phyloP scores from a whole-genome alignment of 1,140 invertebrate species.

The Macrocentrus cingulum region DNA sequence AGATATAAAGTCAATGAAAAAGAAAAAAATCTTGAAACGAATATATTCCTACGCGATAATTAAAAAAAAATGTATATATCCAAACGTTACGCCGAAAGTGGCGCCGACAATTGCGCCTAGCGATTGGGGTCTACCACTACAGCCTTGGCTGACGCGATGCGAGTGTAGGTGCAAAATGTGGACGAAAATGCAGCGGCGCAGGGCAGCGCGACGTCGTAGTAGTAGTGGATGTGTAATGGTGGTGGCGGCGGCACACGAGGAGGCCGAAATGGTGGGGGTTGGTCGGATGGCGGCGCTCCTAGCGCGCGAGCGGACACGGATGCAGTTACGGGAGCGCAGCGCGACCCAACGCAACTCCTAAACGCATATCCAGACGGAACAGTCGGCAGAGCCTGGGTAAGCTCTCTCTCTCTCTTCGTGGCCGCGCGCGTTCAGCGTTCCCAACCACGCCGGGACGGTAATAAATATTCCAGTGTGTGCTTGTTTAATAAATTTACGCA shows the following conservation, averaged over 20 bases:
- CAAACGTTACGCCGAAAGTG: conserved; percentile 16
- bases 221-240: conserved; percentile 22
- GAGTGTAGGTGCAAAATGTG: background rate
- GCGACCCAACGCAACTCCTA: conserved; percentile 57
- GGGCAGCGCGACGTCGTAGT: background rate
- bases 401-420: conserved; percentile 31
- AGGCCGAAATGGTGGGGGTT: conserved; percentile 32
- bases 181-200: conserved; percentile 12
- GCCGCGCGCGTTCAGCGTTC: conserved; percentile 9
- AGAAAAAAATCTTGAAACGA: too few relatives aligned
- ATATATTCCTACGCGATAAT: too few relatives aligned
- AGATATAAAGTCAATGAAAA: background rate
- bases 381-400: conserved; percentile 39
- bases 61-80: background rate
- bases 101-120: conserved; percentile 2
- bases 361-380: conserved; percentile 49
- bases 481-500: conserved; percentile 6
- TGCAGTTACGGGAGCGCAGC: conserved; percentile 61
- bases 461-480: background rate
- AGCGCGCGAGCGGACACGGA: conserved; percentile 56
- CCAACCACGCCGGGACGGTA: background rate
- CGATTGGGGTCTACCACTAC: background rate
- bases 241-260: conserved; percentile 14
- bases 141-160: too few relatives aligned
- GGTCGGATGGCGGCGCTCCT: conserved; percentile 52